A percentile compares a stretch with the other conserved stretches of the same genome.
These are phyloP conservation scores for Momotus momota DNA, from an alignment of 2,797 vertebrate genomes.

Conservation along the genomic window DNA sequence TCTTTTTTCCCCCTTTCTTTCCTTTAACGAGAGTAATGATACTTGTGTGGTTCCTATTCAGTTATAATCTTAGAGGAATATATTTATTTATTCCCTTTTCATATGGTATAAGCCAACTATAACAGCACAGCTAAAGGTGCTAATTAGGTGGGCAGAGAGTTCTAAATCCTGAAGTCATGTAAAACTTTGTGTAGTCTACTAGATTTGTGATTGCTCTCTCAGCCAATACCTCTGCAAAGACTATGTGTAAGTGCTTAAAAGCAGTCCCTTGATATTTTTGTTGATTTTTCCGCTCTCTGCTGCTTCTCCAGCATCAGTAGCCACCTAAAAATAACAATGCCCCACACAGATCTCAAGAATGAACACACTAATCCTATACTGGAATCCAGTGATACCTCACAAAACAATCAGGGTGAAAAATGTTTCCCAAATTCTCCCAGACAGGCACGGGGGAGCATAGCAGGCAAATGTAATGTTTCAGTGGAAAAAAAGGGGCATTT, in stretches of 20 bases:
- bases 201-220: background rate
- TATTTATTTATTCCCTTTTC: background rate
- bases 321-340: background rate
- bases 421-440: background rate
- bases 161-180: background rate
- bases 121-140: background rate
- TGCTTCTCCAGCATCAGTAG: background rate
- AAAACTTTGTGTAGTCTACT: background rate
- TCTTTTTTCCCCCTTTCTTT: background rate
- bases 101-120: background rate
- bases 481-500: background rate
- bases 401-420: background rate
- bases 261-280: background rate
- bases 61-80: background rate
- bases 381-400: background rate
- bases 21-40: background rate
- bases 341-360: background rate
- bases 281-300: background rate
- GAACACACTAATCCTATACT: background rate
- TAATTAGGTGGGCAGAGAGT: background rate
- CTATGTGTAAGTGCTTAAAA: background rate
- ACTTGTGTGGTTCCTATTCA: background rate
- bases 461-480: accelerated
- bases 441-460: accelerated
- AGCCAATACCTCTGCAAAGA: background rate